Evolutionary conservation across 2,888 invertebrate species (phyloP), one percentile per base, ranked within the genome.

Genomic region (Chaetogeoica ovagalla): DNA sequence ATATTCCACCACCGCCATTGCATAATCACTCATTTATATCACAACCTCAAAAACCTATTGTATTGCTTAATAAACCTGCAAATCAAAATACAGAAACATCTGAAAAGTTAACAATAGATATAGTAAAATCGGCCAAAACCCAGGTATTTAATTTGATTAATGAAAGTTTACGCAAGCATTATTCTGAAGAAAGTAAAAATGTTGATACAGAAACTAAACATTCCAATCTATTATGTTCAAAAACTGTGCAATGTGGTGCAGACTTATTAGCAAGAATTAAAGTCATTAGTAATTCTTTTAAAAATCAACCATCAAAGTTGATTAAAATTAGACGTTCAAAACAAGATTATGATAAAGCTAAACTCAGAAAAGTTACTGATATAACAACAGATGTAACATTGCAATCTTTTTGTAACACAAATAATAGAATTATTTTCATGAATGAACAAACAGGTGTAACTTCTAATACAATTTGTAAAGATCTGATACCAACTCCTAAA

Each of bases 191-290:
- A 70, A 63, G 17, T 17, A 15, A 21, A 37, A 21, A 39, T 71
- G 15, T 30, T 60, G 21, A 66, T 37, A 52, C 17, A 43, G 62
- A 62, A 70, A 23, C 11, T 17, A 62, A 55, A 63, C 19, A 63
- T 62, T 52, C 55, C 21, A 63, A 70, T 15, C 63, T 55, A 39
- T 2, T 13, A 6, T 57, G 66, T 57, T 19, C n/a, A 23, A 79
- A 19, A 70, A 21, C 23, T 63, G 70, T 79, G 15, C 60, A 71
- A 55, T 79, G 70, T 57, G 77, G 77, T 60, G 55, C 30, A 23
- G 77, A 79, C 55, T 63, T 79, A 23, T 57, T 79, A 57, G 70
- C 77, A 55, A 79, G 77, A 71, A 70, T 70, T 79, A 79, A 70
- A 70, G 23, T 79, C 19, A 55, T 79, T 43, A 79, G 77, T 70